Evolutionary conservation across 2,797 vertebrate genomes (phyloP).

Genomic region (Todus mexicanus): DNA sequence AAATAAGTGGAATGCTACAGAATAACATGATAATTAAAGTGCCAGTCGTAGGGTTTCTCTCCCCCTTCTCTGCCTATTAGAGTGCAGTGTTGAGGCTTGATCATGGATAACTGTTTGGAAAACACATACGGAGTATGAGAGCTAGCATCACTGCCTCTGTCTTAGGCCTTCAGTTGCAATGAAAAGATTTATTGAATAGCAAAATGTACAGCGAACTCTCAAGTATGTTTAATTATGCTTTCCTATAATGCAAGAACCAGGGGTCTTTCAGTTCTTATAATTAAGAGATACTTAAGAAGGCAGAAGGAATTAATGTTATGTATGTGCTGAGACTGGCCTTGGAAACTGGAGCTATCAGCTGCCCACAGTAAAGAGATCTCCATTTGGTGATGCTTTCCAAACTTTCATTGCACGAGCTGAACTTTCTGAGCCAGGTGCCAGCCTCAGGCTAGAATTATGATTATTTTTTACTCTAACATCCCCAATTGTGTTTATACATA

Average conservation of each 20-base stretch:
- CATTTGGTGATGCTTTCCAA: background rate
- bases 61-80: background rate
- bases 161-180: background rate
- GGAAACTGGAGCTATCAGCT: background rate
- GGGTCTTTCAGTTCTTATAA: background rate
- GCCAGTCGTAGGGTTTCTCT: background rate
- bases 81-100: background rate
- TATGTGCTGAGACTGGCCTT: background rate
- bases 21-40: background rate
- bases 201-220: background rate
- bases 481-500: background rate
- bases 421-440: background rate
- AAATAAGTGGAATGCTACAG: background rate
- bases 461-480: background rate
- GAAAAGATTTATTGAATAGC: background rate
- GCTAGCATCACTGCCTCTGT: background rate
- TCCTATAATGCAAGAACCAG: background rate
- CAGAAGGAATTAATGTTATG: background rate
- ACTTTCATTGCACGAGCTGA: background rate
- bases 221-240: background rate
- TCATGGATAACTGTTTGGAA: background rate
- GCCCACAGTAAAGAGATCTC: background rate
- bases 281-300: background rate
- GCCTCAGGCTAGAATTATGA: background rate
- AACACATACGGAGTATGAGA: background rate